A percentile compares a stretch with the other conserved stretches of the same genome.
Conservation (phyloP, 2,888 invertebrate genomes). For the Drosophila birchii region DNA sequence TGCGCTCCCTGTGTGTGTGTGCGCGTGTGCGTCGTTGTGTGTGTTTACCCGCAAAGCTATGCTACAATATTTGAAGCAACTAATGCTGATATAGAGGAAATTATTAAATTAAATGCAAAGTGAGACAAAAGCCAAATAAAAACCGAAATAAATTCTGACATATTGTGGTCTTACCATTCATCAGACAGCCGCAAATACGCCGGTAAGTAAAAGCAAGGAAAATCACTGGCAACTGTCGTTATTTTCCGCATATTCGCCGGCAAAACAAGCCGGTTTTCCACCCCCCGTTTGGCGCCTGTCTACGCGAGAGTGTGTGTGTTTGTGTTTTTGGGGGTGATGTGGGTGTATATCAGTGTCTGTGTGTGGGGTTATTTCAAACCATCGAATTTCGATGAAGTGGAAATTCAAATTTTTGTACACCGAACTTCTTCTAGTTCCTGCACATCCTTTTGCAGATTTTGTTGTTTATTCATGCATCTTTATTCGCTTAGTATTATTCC, state of each 20-base stretch:
- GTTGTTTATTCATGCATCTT: conserved; percentile 21
- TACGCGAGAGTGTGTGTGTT: conserved; percentile 3
- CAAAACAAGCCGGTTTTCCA: conserved; percentile 62
- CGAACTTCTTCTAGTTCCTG: conserved; percentile 5
- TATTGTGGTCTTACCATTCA: conserved; percentile 1
- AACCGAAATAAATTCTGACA: not conserved
- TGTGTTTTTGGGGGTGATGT: not conserved
- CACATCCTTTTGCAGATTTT: conserved; percentile 1
- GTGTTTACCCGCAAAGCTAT: conserved; percentile 25
- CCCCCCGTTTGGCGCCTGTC: conserved; percentile 57
- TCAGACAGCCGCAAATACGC: conserved; percentile 35
- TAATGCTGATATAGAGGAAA: conserved; percentile 18
- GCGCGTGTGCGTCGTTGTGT: conserved; percentile 28
- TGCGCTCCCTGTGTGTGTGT: conserved; percentile 17
- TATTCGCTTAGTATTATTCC: conserved; percentile 15
- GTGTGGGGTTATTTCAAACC: conserved; percentile 42
- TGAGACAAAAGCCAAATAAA: conserved; percentile 6
- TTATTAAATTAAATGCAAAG: conserved; percentile 7
- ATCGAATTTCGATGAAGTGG: conserved; percentile 38
- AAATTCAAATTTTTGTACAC: conserved; percentile 37
- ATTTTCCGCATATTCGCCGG: conserved; percentile 63
- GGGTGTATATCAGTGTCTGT: conserved; percentile 4
- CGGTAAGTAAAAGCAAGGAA: conserved; percentile 58
- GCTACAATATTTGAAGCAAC: conserved; percentile 26
- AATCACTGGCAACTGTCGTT: conserved; percentile 50